Conservation (phyloP, 2,888 invertebrate genomes). For the Cepaea hortensis region DNA sequence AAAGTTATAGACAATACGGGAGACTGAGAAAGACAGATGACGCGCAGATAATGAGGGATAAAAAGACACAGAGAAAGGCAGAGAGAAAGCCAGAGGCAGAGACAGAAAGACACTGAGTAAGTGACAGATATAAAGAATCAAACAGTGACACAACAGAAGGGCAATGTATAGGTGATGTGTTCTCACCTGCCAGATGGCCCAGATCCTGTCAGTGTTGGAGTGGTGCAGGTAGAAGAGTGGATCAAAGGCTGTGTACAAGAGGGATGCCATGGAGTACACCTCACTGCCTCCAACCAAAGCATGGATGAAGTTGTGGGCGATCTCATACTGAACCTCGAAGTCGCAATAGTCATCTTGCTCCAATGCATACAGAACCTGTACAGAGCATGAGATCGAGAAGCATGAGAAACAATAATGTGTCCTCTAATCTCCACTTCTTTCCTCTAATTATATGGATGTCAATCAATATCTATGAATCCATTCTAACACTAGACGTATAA, state of each 20-base stretch:
- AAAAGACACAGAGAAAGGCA: no score
- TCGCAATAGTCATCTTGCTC: conserved; percentile 56
- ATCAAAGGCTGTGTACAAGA: conserved; percentile 34
- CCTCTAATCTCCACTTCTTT: no score
- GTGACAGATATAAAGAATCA: no score
- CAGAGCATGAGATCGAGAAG: background rate
- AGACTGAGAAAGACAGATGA: no score
- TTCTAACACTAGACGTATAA: no score
- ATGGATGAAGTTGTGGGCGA: conserved; percentile 57
- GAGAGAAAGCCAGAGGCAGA: no score
- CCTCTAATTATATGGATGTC: background rate
- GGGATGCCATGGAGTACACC: conserved; percentile 53
- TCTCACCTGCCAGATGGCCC: conserved; percentile 56
- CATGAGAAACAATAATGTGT: background rate
- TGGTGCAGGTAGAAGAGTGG: conserved; percentile 37
- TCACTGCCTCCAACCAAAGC: conserved; percentile 54
- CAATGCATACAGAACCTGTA: conserved; percentile 39
- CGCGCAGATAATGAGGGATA: no score
- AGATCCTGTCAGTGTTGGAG: conserved; percentile 55
- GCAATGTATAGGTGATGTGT: background rate
- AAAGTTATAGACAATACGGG: no score
- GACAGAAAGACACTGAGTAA: no score
- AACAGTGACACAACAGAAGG: no score
- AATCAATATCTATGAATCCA: no score
- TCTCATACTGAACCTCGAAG: conserved; percentile 56